Conservation (phyloP, 2,797 vertebrate species). For the Spondyliosoma cantharus region DNA sequence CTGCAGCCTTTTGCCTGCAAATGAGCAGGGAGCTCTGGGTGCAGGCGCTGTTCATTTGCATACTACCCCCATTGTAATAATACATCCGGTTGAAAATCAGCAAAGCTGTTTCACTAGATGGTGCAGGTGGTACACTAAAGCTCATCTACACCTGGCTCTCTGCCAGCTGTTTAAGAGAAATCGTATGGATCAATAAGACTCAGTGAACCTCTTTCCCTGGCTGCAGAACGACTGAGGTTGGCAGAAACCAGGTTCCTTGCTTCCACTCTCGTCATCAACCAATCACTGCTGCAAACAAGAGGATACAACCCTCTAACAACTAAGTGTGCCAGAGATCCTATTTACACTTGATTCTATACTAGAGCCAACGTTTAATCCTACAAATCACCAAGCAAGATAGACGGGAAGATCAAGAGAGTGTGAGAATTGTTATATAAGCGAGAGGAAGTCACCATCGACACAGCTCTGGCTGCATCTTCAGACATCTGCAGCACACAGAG, state of each 20-base stretch:
- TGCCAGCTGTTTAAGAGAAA: conserved; percentile 31
- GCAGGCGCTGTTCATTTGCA: too few relatives aligned
- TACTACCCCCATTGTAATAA: too few relatives aligned
- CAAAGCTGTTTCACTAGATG: conserved; percentile 12
- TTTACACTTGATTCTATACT: conserved; percentile 1
- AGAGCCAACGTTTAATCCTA: neutral
- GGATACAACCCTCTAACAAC: conserved; percentile 1
- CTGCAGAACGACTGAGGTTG: conserved; percentile 23
- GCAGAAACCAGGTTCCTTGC: conserved; percentile 28
- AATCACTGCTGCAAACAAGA: conserved; percentile 16
- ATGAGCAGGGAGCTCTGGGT: too few relatives aligned
- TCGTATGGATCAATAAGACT: conserved; percentile 40
- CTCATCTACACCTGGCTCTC: conserved; percentile 21
- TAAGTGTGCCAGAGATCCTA: conserved; percentile 8
- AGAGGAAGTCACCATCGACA: conserved; percentile 54
- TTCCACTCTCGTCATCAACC: conserved; percentile 21
- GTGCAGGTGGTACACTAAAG: conserved; percentile 30
- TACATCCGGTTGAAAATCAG: too few relatives aligned
- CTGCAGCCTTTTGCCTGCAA: too few relatives aligned
- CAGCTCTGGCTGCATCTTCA: conserved; percentile 55
- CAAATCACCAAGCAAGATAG: conserved; percentile 12
- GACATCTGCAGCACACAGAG: conserved; percentile 74
- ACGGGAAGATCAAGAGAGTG: conserved; percentile 20
- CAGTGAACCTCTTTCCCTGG: conserved; percentile 21
- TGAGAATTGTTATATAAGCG: conserved; percentile 30